phyloP scores from a whole-genome alignment of 2,888 invertebrate species.

The Thera britannica region DNA sequence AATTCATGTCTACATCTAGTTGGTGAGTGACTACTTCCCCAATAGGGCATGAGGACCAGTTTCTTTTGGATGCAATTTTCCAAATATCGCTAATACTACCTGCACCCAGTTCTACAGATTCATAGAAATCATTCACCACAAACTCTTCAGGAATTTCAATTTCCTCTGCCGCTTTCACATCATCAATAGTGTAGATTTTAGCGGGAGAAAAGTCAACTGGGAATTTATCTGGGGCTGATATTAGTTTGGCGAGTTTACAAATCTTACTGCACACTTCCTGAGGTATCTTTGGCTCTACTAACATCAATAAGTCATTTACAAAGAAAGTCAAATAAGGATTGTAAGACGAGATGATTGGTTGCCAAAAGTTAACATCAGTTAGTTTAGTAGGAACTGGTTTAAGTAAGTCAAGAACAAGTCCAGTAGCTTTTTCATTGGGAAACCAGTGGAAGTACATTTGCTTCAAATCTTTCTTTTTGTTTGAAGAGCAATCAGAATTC shows the following conservation, averaged over 20 bases:
- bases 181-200: constrained; percentile 75
- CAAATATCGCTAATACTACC: constrained; percentile 56
- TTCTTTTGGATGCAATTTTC: constrained; percentile 59
- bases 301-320: constrained; percentile 60
- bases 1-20: constrained; percentile 37
- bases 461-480: constrained; percentile 62
- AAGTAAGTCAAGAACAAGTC: constrained; percentile 65
- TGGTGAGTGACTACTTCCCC: constrained; percentile 81
- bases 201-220: constrained; percentile 42
- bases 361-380: constrained; percentile 63
- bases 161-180: constrained; percentile 57
- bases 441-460: constrained; percentile 71
- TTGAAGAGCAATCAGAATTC: constrained; percentile 44
- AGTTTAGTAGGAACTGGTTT: constrained; percentile 67
- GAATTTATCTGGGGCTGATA: constrained; percentile 63
- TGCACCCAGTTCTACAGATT: constrained; percentile 36
- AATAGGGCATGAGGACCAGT: constrained; percentile 80
- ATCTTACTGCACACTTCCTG: constrained; percentile 52
- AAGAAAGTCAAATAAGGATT: constrained; percentile 72
- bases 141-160: constrained; percentile 23
- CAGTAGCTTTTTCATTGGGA: constrained; percentile 63
- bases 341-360: constrained; percentile 69
- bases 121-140: not conserved
- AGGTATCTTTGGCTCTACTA: constrained; percentile 66
- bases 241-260: constrained; percentile 64